These are phyloP conservation scores for Clunio marinus DNA, from an alignment of 2,888 invertebrate species.

Conservation along the genomic window DNA sequence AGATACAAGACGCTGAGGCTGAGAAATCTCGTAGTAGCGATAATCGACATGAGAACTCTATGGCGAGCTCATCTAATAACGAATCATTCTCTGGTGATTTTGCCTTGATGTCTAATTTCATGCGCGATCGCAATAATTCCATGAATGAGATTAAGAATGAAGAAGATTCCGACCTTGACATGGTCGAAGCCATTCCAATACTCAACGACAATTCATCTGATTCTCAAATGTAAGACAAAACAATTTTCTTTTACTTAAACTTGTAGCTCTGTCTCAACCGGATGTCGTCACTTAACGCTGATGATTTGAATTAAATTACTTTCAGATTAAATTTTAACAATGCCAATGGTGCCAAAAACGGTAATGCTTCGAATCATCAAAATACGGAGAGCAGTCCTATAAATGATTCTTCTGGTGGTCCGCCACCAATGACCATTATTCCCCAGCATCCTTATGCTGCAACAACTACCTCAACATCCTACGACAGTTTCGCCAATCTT, in stretches of 20 bases:
- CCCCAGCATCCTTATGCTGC: conserved; percentile 33
- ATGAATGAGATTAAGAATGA: conserved; percentile 33
- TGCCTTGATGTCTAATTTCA: conserved; percentile 20
- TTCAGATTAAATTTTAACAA: conserved; percentile 27
- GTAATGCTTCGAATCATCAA: conserved; percentile 19
- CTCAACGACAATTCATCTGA: conserved; percentile 35
- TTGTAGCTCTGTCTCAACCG: background rate
- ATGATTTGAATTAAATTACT: background rate
- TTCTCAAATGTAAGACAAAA: conserved; percentile 22
- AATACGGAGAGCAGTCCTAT: background rate
- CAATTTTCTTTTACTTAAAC: background rate
- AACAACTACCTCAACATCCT: conserved; percentile 24
- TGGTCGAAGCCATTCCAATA: conserved; percentile 38
- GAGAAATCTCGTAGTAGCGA: background rate
- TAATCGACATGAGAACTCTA: background rate
- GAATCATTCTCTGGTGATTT: conserved; percentile 23
- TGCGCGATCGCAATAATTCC: conserved; percentile 5
- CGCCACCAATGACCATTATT: conserved; percentile 36
- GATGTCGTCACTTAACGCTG: background rate
- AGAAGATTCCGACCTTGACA: conserved; percentile 33
- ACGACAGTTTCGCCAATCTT: conserved; percentile 17
- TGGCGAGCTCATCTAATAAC: conserved; percentile 19
- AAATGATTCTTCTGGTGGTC: background rate
- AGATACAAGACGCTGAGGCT: conserved; percentile 34
- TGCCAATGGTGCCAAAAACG: conserved; percentile 33